Evolutionary conservation across 2,797 vertebrate species (phyloP).

Genomic region (Triplophysa yarkandensis): DNA sequence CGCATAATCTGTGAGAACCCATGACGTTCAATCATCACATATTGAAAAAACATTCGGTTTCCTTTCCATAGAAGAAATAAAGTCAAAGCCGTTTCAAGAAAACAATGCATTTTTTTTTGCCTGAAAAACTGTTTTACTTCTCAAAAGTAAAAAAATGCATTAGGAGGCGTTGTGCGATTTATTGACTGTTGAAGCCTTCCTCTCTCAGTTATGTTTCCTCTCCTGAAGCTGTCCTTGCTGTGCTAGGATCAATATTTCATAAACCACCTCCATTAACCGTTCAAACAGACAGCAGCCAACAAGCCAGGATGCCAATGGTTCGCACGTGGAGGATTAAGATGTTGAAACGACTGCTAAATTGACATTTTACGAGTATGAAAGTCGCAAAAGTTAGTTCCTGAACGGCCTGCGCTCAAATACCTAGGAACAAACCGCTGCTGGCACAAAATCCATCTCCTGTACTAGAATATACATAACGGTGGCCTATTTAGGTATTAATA

Average conservation of each 20-base stretch:
- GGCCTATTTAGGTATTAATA: too few relatives aligned
- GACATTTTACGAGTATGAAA: conserved; percentile 56
- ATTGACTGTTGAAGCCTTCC: conserved; percentile 66
- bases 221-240: conserved; percentile 61
- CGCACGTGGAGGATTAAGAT: conserved; percentile 62
- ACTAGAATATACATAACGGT: conserved; percentile 13
- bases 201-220: conserved; percentile 41
- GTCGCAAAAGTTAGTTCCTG: conserved; percentile 25
- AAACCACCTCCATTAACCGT: conserved; percentile 74
- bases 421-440: not conserved
- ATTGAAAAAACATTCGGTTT: not conserved
- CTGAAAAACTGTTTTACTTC: not conserved
- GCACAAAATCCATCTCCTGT: not conserved
- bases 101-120: not conserved
- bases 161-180: conserved; percentile 63
- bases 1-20: not conserved
- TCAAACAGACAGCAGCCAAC: conserved; percentile 62
- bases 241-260: conserved; percentile 78
- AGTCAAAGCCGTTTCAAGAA: not conserved
- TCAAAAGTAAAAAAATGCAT: conserved; percentile 43
- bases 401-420: not conserved
- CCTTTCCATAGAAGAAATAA: not conserved
- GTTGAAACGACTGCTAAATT: conserved; percentile 62
- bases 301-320: conserved; percentile 56
- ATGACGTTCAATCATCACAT: not conserved